Conservation (phyloP, 2,888 invertebrate species). For the Drosophila paramelanica region DNA sequence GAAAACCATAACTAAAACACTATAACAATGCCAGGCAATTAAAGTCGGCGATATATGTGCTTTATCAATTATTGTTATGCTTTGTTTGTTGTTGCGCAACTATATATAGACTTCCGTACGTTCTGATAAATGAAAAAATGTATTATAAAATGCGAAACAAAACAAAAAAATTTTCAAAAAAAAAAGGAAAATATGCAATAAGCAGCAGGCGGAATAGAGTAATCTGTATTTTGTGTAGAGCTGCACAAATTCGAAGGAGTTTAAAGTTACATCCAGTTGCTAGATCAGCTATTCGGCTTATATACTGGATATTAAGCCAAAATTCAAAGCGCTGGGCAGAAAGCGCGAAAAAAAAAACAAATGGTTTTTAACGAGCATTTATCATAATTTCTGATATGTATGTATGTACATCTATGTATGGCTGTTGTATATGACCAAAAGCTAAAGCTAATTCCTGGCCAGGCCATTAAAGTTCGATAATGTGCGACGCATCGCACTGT, state of each 20-base stretch:
- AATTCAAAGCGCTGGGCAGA: too few relatives aligned
- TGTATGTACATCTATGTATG: neutral
- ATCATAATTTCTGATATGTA: conserved; percentile 16
- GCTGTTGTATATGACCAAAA: conserved; percentile 22
- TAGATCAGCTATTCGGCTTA: conserved; percentile 1
- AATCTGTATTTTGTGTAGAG: neutral
- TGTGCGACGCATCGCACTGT: conserved; percentile 59
- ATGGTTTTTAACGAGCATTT: conserved; percentile 48
- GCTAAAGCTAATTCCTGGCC: conserved; percentile 76
- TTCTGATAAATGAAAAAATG: conserved; percentile 20
- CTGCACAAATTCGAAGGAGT: conserved; percentile 8
- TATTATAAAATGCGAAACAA: neutral
- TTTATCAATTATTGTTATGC: neutral
- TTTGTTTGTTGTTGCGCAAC: neutral
- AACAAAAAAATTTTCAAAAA: neutral
- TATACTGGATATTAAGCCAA: conserved; percentile 16
- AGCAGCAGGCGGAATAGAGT: conserved; percentile 45
- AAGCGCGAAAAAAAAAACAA: conserved; percentile 17
- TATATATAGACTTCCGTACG: conserved; percentile 5
- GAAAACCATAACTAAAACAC: neutral
- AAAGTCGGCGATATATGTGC: neutral
- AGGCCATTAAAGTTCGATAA: conserved; percentile 80
- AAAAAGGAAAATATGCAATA: neutral
- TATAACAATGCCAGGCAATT: neutral
- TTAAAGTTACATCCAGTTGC: conserved; percentile 5